Evolutionary conservation across 2,888 invertebrate species (phyloP).

Genomic region (Carabus problematicus): DNA sequence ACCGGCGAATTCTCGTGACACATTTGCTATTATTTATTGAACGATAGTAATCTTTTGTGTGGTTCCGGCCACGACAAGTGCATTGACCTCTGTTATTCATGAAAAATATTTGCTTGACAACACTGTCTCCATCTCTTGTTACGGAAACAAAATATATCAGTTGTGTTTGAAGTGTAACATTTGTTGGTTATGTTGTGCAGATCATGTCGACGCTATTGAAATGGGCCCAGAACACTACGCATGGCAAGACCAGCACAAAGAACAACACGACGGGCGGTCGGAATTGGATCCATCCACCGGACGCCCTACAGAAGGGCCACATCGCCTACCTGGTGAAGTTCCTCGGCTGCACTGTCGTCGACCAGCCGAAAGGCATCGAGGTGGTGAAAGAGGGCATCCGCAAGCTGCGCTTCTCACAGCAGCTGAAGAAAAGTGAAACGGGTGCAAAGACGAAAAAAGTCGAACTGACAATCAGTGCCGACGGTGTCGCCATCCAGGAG

Average conservation of each 20-base stretch:
- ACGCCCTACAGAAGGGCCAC: conserved; percentile 91
- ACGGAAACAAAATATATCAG: too few relatives aligned
- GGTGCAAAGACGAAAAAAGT: conserved; percentile 91
- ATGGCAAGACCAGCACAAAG: conserved; percentile 55
- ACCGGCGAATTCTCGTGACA: too few relatives aligned
- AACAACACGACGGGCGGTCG: conserved; percentile 57
- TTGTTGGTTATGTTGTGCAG: conserved; percentile 52
- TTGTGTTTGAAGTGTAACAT: too few relatives aligned
- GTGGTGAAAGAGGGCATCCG: conserved; percentile 97
- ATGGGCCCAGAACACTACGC: conserved; percentile 60
- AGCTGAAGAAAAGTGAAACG: conserved; percentile 88
- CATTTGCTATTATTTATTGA: too few relatives aligned
- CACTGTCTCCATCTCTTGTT: too few relatives aligned
- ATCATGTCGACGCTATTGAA: conserved; percentile 58
- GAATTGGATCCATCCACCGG: conserved; percentile 94
- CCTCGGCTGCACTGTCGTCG: conserved; percentile 93
- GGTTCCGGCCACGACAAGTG: too few relatives aligned
- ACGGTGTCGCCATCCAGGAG: conserved; percentile 92
- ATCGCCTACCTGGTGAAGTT: conserved; percentile 98
- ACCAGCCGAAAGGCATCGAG: conserved; percentile 96
- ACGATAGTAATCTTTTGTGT: too few relatives aligned
- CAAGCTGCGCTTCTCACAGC: conserved; percentile 93
- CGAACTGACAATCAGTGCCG: conserved; percentile 96
- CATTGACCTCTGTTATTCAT: too few relatives aligned
- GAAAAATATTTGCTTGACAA: too few relatives aligned